Base-by-base conservation (phyloP, 2,888 invertebrate species). In the Euzophera pinguis region DNA sequence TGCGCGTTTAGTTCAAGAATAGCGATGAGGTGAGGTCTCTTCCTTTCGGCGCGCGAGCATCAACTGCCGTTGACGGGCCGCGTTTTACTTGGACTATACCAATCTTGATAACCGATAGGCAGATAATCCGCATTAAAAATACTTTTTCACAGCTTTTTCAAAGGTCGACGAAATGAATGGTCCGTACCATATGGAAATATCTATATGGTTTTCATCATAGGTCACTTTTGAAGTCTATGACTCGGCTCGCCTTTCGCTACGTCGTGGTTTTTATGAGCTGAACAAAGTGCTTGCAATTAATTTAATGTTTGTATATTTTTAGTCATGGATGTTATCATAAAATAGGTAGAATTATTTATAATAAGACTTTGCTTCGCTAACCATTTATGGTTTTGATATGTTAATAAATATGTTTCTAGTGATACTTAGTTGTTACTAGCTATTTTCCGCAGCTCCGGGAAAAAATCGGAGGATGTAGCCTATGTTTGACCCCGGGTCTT, bases 21-120 rank as follows among this genome's bases (percentile, higher is more conserved):
- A 76, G 72, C 82, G 82, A 45, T 45, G 85, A 81, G 84, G 88
- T 45, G 85, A 81, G 84, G 88, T 84, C 85, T 86, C 87, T 81
- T 87, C 87, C 78, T 77, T 75, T 69, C 83, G 76, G 69, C 87
- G 88, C 82, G 74, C 88, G 82, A 80, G 67, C 88, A 88, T 89
- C 88, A 87, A 89, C 89, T 89, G 88, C 71, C 56, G 71, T 74
- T 78, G 74, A 62, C 69, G 77, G 45, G 7, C 29, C 9, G 13
- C 45, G 45, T n/a, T 32, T 16, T 29, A 32, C 45, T 32, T 32
- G 45, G 45, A 45, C 45, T 45, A 45, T 32, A 45, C 45, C 29
- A 45, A 45, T 73, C 57, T 73, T 84, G 87, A 89, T 88, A 87
- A 87, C 78, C 78, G 81, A 87, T 84, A 84, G 73, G n/a, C 72